These are phyloP conservation scores for Meta bourneti DNA, from an alignment of 2,888 invertebrate genomes.

Conservation along the genomic window DNA sequence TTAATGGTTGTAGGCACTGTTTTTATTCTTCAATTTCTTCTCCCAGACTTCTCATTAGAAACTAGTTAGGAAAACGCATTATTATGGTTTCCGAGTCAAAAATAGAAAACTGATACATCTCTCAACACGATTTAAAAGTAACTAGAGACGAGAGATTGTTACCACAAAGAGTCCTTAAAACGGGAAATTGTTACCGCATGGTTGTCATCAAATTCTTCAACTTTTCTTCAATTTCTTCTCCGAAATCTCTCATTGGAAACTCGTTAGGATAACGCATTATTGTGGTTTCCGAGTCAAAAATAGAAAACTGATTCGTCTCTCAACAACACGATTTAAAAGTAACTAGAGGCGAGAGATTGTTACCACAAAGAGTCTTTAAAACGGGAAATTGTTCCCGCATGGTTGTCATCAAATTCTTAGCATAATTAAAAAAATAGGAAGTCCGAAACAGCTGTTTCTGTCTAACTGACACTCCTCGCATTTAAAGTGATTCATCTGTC, in stretches of 20 bases:
- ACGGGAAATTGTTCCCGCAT: not conserved
- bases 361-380: not conserved
- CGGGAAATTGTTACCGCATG: not conserved
- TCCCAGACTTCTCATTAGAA: not conserved
- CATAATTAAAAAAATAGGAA: not conserved
- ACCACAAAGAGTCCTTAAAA: not conserved
- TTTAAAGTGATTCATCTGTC: not conserved
- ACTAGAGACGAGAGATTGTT: not conserved
- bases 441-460: not conserved
- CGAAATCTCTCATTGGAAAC: not conserved
- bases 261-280: too few species aligned
- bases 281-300: not conserved
- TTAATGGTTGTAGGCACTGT: too few species aligned
- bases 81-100: not conserved
- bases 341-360: not conserved
- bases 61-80: too few species aligned
- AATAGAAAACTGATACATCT: not conserved
- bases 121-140: not conserved
- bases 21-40: not conserved
- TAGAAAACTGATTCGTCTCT: not conserved
- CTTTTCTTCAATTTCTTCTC: not conserved
- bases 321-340: not conserved
- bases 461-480: not conserved
- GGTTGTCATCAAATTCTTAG: not conserved
- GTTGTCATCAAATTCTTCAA: not conserved